Base-by-base conservation (phyloP, 2,888 invertebrate genomes). In the Leucophora obtusa region DNA sequence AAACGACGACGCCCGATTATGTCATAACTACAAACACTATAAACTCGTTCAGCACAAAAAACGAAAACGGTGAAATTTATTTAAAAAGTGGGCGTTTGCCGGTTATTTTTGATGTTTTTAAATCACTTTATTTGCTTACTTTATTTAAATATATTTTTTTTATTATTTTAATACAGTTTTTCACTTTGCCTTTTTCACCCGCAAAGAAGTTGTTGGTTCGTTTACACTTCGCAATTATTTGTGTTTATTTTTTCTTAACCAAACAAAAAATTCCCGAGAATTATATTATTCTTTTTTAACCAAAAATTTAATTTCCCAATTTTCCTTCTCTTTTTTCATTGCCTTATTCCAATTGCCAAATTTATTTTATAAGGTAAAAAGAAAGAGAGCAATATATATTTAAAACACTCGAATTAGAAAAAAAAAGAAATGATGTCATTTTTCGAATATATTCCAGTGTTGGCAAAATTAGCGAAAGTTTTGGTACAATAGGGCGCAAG, bases 1-100 rank as follows among this genome's bases (percentile, higher is more conserved):
- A 75, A 80, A 65, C 69, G 77, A 77, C 81, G 77, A 81, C 81
- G 81, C 81, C 81, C 77, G 81, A 81, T 81, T 81, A 81, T 81
- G 81, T 81, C 81, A 81, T 81, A 80, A 50, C 76, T 70, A 69
- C 47, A 73, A 58, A 63, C 59, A 65, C 63, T 50, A 72, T 62
- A 62, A 66, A 79, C 58, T 53, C 38, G 50, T 21, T 62, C 50
- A 33, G 18, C 51, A 21, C 14, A 28, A 54, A 14, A 63, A 58
- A 35, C 62, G 60, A 47, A 58, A 35, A 14, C 7, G 51, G 11
- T 17, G n/a, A 35, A 10, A 28, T 38, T 63, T n/a, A 28, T 28
- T 47, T 59, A n/a, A 47, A 21, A 60, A 56, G 21, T 7, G 47
- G 43, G 11, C 43, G 24, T 59, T 38, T 58, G 21, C 69, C 65